These are phyloP conservation scores for Himalopsyche tibetana DNA, from an alignment of 2,888 invertebrate genomes.

Conservation along the genomic window DNA sequence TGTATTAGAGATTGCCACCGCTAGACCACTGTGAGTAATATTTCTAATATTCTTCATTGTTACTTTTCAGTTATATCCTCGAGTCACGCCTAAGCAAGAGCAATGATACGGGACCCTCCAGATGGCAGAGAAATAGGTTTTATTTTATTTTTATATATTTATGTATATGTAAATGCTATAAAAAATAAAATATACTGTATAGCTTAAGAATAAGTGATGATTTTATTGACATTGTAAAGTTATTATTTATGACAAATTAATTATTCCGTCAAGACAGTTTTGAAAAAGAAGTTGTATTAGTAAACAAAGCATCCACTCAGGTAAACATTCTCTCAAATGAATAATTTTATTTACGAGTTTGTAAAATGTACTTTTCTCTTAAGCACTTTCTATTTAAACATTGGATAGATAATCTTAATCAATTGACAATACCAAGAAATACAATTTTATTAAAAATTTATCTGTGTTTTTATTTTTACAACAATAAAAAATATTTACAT, in stretches of 20 bases:
- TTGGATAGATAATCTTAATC: constrained; percentile 63
- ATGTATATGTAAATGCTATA: constrained; percentile 66
- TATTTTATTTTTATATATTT: constrained; percentile 66
- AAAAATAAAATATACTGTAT: constrained; percentile 65
- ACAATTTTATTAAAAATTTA: constrained; percentile 57
- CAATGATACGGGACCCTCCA: constrained; percentile 54
- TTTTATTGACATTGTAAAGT: constrained; percentile 64
- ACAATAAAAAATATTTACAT: neutral
- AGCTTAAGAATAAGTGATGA: constrained; percentile 56
- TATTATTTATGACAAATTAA: constrained; percentile 63
- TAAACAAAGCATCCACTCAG: constrained; percentile 50
- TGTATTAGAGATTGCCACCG: neutral
- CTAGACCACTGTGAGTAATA: too few relatives aligned
- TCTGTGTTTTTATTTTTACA: constrained; percentile 49
- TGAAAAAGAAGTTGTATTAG: constrained; percentile 48
- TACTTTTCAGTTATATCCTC: constrained; percentile 79
- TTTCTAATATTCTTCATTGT: constrained; percentile 66
- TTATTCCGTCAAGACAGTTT: constrained; percentile 45
- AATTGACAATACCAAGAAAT: constrained; percentile 66
- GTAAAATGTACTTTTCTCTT: constrained; percentile 60
- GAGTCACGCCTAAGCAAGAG: constrained; percentile 79
- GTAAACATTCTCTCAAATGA: constrained; percentile 53
- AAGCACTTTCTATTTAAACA: constrained; percentile 64
- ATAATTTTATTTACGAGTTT: constrained; percentile 51
- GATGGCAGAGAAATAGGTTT: constrained; percentile 55